A percentile compares a stretch with the other conserved stretches of the same genome.
phyloP scores from a whole-genome alignment of 1,140 invertebrate genomes.

The Bombus picipes region DNA sequence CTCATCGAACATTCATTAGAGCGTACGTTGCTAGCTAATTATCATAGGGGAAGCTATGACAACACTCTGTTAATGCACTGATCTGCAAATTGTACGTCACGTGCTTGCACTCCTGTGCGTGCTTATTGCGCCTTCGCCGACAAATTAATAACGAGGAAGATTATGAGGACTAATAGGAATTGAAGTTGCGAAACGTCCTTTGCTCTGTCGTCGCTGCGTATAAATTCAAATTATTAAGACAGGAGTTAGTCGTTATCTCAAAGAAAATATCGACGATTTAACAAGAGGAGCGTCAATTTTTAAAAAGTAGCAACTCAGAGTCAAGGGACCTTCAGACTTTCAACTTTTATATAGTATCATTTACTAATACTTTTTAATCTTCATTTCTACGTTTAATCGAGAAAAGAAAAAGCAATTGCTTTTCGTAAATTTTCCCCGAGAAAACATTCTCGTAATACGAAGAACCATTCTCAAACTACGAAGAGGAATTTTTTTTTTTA shows the following conservation, averaged over 20 bases:
- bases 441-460: too few species aligned
- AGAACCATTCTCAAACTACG: too few species aligned
- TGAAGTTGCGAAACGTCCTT: neutral
- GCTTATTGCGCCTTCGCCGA: conserved; percentile 8
- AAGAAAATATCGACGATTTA: neutral
- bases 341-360: too few species aligned
- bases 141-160: conserved; percentile 8
- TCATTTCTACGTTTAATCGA: too few species aligned
- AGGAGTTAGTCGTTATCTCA: neutral
- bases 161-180: conserved; percentile 19
- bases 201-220: neutral
- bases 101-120: neutral
- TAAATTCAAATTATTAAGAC: neutral
- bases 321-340: too few species aligned
- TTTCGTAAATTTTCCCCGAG: too few species aligned
- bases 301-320: too few species aligned
- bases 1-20: conserved; percentile 26
- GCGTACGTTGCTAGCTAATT: neutral
- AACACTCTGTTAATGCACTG: conserved; percentile 24
- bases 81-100: neutral
- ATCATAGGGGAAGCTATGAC: conserved; percentile 2
- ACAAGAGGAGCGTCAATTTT: neutral
- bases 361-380: too few species aligned
- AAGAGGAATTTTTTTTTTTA: too few species aligned
- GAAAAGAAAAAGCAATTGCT: too few species aligned